Base-by-base conservation (phyloP, 2,113 vertebrate genomes). In the Sylvia atricapilla region DNA sequence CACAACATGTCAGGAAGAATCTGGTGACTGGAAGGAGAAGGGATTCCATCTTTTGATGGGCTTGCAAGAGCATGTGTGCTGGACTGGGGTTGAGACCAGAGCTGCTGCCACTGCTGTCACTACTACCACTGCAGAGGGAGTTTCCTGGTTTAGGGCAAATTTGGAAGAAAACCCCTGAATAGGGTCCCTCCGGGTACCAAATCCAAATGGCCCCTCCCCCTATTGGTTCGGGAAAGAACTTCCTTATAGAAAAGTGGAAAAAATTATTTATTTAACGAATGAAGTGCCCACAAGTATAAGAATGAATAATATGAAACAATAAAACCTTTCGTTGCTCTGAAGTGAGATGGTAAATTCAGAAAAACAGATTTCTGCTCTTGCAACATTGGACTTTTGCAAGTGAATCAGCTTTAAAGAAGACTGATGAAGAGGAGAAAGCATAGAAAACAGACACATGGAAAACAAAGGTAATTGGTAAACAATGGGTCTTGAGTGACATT, bases 61-160 rank as follows among this genome's bases (percentile, higher is more conserved):
- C 11, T 76, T 77, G 21, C 17, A 31, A 14, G 44, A 37, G 3
- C 9, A 1, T 17, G 9, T 31, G 13, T 21, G 21, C 25, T 31
- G 13, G 16, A 11, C 31, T 18, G 37, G 7, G 7, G 1, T 1
- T 43, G 17, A 7, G 27, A 68, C 17, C 22, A 44, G 44, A 77
- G 7, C 5, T 1, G 2, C 35, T 49, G 16, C 35, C 31, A 17
- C 30, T 50, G 25, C 20, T 50, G 53, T 35, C 0, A 0, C 41
- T n/a, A 7, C 9, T 56, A 23, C 19, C 5, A 3, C 43, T 2
- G 2, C 27, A 60, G 9, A 44, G 3, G 27, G 6, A 37, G 37
- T 37, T 37, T 37, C 37, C 37, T 37, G 37, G 37, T 37, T 37
- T 37, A 37, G 37, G 10, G 37, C 37, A 37, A 37, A 37, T 37